Conservation (phyloP, 2,797 vertebrate genomes). For the Danio choprae region DNA sequence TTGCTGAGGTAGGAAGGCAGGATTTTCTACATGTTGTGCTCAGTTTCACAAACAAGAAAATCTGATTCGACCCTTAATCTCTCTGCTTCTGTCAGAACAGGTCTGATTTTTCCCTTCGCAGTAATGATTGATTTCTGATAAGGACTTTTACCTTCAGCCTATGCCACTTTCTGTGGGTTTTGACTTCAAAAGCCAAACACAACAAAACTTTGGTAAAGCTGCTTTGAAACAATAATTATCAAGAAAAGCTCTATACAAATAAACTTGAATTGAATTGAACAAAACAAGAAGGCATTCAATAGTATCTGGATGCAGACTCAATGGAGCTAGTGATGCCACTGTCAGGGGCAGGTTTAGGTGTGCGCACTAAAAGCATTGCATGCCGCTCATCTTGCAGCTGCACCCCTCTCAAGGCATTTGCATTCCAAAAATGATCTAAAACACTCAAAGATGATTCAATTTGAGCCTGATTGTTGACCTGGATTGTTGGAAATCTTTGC, state of each 20-base stretch:
- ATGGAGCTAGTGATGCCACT: no score
- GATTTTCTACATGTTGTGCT: constrained; percentile 39
- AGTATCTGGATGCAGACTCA: no score
- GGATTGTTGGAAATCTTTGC: no score
- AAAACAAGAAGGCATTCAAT: no score
- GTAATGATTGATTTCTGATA: constrained; percentile 49
- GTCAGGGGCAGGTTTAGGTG: no score
- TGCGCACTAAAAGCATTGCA: no score
- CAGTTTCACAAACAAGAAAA: constrained; percentile 39
- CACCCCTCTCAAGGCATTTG: constrained; percentile 3
- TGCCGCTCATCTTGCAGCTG: no score
- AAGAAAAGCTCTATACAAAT: no score
- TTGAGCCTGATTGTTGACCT: constrained; percentile 36
- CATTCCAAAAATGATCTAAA: constrained; percentile 41
- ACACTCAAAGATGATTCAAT: constrained; percentile 42
- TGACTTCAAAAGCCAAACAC: constrained; percentile 26
- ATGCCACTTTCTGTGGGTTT: constrained; percentile 2
- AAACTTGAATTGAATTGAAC: no score
- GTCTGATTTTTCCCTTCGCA: constrained; percentile 22
- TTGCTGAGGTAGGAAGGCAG: constrained; percentile 37
- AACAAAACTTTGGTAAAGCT: constrained; percentile 3
- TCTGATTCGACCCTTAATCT: constrained; percentile 52
- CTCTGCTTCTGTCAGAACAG: constrained; percentile 31
- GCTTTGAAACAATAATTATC: no score
- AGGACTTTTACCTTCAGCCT: not conserved